Percentiles rank a stretch among this genome's conserved stretches.
These are phyloP conservation scores for Nomada hirtipes DNA, from an alignment of 2,888 invertebrate genomes.

Conservation along the genomic window DNA sequence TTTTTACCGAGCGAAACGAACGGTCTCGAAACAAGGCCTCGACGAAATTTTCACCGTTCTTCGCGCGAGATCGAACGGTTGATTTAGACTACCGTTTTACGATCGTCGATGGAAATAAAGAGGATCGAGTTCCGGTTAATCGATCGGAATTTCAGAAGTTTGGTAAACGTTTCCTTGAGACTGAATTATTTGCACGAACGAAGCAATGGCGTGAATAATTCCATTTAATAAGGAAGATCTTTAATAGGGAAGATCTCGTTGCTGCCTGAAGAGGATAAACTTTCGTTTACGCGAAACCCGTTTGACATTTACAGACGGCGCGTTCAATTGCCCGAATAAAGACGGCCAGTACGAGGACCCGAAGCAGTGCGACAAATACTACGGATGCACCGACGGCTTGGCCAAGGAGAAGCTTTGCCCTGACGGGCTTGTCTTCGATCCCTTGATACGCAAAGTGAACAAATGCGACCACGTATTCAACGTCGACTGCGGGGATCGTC, in stretches of 20 bases:
- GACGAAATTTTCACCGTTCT: not conserved
- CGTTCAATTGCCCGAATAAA: constrained; percentile 92
- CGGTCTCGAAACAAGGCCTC: not conserved
- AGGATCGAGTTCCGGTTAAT: too few relatives aligned
- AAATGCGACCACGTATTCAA: constrained; percentile 97
- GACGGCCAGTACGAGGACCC: constrained; percentile 93
- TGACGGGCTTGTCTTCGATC: constrained; percentile 96
- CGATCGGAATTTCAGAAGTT: too few relatives aligned
- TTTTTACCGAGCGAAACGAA: constrained; percentile 13
- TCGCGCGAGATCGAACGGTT: too few relatives aligned
- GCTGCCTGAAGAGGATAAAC: not conserved
- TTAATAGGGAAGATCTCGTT: constrained; percentile 5
- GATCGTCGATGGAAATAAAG: too few relatives aligned
- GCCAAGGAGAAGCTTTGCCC: constrained; percentile 92
- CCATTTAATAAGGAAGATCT: not conserved
- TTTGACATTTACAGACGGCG: constrained; percentile 83
- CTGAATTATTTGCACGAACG: too few relatives aligned
- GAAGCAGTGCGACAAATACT: constrained; percentile 94
- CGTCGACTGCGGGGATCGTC: constrained; percentile 95
- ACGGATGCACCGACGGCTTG: constrained; percentile 90
- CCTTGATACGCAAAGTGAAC: constrained; percentile 92
- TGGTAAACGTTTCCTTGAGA: too few relatives aligned
- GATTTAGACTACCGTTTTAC: too few relatives aligned
- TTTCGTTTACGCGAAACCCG: constrained; percentile 2
- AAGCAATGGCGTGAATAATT: not conserved